Evolutionary conservation across 2,888 invertebrate genomes (phyloP), one percentile per base, ranked within the genome.

Genomic region (Galeopsomyia nigrocyanea): DNA sequence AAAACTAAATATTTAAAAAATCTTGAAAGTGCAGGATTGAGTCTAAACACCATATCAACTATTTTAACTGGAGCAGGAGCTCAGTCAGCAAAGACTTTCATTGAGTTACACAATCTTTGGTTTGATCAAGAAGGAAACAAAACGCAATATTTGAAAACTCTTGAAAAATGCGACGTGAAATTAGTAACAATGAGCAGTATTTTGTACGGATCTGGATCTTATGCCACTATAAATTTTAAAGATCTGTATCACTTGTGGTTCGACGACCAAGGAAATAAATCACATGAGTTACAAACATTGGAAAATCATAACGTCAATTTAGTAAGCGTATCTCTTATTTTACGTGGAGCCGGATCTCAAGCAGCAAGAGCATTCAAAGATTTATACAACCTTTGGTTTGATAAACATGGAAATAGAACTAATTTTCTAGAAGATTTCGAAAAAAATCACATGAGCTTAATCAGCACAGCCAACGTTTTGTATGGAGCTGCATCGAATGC

Each of bases 171-270:
- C 69, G 77, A 72, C 62, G 75, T 81, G 69, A 77, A 60, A 47
- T 61, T 79, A 19, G 10, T 58, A 71, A 77, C 77, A 53, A 55
- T 39, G 16, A 46, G 17, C 47, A 3, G 13, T 9, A 6, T 63
- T 71, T 75, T 80, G 65, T 26, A 71, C 76, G 69, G 72, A 68
- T 74, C 79, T 62, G 79, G 68, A 22, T 2, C 61, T 19, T 67
- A 72, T 51, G 78, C 79, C 77, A 68, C 76, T 70, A 2, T 46
- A 47, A 3, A 1, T 17, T 65, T 56, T 7, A 56, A 47, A 21
- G 16, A 56, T 3, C 13, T 65, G n/a, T 17, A 56, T 46, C 14
- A 64, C 14, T 53, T 53, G n/a, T 55, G 31, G 53, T 64, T 64
- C 17, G 47, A 64, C n/a, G 31, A 46, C 5, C 7, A 64, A 13